phyloP scores from a whole-genome alignment of 2,888 invertebrate species.

The Drosophila antonietae region DNA sequence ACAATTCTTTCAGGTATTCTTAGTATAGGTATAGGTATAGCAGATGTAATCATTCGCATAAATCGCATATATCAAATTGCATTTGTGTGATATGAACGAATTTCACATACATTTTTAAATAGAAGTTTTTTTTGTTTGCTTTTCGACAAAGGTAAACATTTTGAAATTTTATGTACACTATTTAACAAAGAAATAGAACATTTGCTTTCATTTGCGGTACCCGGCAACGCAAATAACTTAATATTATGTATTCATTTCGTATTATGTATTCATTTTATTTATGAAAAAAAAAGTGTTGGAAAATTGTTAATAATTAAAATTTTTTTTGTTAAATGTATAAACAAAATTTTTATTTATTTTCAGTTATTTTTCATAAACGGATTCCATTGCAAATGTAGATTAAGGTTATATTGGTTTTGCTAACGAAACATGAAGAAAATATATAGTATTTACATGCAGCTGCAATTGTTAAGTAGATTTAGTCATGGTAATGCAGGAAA shows the following conservation, averaged over 20 bases:
- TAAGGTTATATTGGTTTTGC: background rate
- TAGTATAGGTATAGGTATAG: background rate
- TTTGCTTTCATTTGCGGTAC: constrained; percentile 2
- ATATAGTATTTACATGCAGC: too few relatives aligned
- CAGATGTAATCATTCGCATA: constrained; percentile 2
- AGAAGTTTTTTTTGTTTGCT: constrained; percentile 20
- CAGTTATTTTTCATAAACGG: background rate
- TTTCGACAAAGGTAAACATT: constrained; percentile 7
- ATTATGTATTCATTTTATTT: background rate
- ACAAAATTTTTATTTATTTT: background rate
- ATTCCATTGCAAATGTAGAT: background rate
- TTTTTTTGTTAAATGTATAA: background rate
- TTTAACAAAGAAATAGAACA: constrained; percentile 12
- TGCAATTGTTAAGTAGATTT: too few relatives aligned
- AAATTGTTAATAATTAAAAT: background rate
- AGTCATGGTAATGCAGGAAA: too few relatives aligned
- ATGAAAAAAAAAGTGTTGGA: background rate
- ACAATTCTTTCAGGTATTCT: constrained; percentile 27
- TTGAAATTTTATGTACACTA: constrained; percentile 14
- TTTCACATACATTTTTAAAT: constrained; percentile 1
- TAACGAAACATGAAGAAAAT: too few relatives aligned
- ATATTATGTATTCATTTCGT: background rate
- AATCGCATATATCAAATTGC: constrained; percentile 14
- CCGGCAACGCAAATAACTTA: background rate
- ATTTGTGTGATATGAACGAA: background rate